phyloP scores from a whole-genome alignment of 2,888 invertebrate genomes.

The Gibbula magus region DNA sequence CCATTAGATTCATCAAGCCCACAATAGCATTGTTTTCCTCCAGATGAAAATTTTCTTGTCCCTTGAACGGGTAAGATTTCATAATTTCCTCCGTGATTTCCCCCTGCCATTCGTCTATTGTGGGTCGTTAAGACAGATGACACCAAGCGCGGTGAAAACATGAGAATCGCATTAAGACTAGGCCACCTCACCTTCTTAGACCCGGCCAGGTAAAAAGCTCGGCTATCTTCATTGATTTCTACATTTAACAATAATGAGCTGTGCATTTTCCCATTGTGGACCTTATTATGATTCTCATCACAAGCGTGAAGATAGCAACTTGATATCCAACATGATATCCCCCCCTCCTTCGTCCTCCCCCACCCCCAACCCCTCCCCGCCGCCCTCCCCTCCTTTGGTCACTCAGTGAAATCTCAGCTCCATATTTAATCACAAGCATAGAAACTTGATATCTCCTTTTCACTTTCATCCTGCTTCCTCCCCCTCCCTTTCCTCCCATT shows the following conservation, averaged over 20 bases:
- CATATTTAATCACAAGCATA: too few relatives aligned
- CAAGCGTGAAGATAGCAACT: constrained; percentile 8
- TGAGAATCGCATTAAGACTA: constrained; percentile 16
- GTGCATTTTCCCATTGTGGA: neutral
- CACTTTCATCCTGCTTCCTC: neutral
- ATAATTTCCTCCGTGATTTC: constrained; percentile 23
- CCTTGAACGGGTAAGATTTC: constrained; percentile 20
- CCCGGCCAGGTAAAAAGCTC: neutral
- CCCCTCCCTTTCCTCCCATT: neutral
- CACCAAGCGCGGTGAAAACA: constrained; percentile 7
- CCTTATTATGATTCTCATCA: constrained; percentile 15
- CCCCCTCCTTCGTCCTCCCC: neutral
- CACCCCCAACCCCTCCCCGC: neutral
- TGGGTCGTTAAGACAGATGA: neutral
- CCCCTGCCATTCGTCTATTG: neutral
- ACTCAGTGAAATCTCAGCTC: too few relatives aligned
- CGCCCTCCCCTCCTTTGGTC: too few relatives aligned
- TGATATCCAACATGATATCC: neutral
- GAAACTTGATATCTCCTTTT: neutral
- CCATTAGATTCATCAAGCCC: constrained; percentile 3
- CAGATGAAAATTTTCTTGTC: constrained; percentile 21
- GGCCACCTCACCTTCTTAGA: neutral
- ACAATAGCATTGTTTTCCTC: constrained; percentile 8
- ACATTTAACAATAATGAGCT: constrained; percentile 14
- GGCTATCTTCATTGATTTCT: constrained; percentile 16